Conservation (phyloP, 1,140 invertebrate species). For the Carposina sasakii region DNA sequence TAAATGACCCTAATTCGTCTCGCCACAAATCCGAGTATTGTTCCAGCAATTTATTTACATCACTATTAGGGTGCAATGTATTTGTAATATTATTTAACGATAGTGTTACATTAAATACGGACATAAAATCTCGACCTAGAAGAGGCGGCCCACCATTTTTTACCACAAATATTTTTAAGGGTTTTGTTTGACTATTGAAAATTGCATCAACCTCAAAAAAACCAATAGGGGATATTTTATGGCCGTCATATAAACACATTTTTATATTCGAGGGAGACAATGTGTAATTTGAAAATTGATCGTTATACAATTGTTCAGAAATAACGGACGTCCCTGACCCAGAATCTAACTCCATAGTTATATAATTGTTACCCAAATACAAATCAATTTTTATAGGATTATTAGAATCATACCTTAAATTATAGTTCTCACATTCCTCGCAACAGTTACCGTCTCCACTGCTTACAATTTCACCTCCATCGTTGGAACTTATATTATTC, state of each 20-base stretch:
- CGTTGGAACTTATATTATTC: not conserved
- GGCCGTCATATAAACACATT: not conserved
- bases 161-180: conserved; percentile 1
- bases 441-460: not conserved
- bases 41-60: conserved; percentile 9
- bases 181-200: not conserved
- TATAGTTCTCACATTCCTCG: not conserved
- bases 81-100: conserved; percentile 7
- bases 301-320: conserved; percentile 1
- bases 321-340: conserved; percentile 3
- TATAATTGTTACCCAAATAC: not conserved
- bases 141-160: conserved; percentile 22
- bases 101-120: conserved; percentile 23
- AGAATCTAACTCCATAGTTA: conserved; percentile 4
- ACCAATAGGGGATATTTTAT: not conserved
- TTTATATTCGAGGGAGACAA: not conserved
- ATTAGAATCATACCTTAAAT: not conserved
- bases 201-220: not conserved
- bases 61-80: not conserved
- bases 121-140: conserved; percentile 33
- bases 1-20: conserved; percentile 32
- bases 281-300: not conserved
- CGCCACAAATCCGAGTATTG: conserved; percentile 20
- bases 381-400: not conserved
- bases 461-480: not conserved